Evolutionary conservation across 2,113 vertebrate species (phyloP).

Genomic region (Leucosticte australis): DNA sequence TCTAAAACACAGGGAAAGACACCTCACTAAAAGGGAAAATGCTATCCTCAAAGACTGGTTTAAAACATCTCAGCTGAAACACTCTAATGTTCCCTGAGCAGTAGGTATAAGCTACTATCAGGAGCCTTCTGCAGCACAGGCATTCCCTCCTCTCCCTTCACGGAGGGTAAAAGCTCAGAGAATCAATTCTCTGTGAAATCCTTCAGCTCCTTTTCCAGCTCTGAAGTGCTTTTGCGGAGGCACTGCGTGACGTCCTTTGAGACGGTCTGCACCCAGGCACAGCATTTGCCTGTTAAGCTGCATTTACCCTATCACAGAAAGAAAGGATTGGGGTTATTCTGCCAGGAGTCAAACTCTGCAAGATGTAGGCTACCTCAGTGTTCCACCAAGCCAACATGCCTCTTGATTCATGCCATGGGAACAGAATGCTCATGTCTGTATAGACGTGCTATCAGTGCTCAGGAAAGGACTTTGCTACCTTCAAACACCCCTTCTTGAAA

Average conservation of each 20-base stretch:
- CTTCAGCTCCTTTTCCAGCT: neutral
- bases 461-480: neutral
- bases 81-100: neutral
- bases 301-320: neutral
- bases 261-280: neutral
- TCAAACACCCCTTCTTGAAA: neutral
- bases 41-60: neutral
- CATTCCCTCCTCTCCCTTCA: neutral
- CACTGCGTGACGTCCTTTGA: neutral
- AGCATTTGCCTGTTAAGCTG: neutral
- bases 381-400: neutral
- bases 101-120: neutral
- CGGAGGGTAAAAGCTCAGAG: neutral
- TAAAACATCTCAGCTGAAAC: neutral
- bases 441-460: neutral
- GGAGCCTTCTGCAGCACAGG: neutral
- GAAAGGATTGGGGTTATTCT: neutral
- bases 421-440: neutral
- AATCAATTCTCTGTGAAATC: conserved; percentile 27
- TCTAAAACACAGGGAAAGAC: neutral
- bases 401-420: fast-evolving
- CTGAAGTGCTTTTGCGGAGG: neutral
- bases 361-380: fast-evolving
- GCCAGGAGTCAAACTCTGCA: neutral
- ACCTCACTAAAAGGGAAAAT: neutral